Evolutionary conservation across 2,888 invertebrate genomes (phyloP).

Genomic region (Hecatera dysodea): DNA sequence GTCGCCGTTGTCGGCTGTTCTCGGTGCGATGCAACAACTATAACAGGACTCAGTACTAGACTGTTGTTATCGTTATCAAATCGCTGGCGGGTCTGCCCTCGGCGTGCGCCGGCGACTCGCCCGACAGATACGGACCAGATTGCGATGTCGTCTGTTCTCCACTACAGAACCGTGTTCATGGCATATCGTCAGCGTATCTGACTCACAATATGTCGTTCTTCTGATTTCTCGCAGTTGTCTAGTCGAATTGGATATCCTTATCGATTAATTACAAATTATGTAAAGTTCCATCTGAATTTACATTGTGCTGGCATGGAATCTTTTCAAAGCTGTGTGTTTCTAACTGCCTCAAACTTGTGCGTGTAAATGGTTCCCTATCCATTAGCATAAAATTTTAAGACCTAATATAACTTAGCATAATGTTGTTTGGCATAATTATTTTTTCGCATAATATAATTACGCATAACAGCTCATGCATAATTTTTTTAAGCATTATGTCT

Average conservation of each 20-base stretch:
- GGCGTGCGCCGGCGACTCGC: neutral
- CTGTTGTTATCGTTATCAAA: constrained; percentile 12
- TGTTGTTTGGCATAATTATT: no score
- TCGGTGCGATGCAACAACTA: constrained; percentile 1
- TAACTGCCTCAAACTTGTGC: neutral
- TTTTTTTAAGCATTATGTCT: no score
- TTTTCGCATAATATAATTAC: no score
- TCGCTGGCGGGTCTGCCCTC: constrained; percentile 1
- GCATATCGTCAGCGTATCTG: constrained; percentile 28
- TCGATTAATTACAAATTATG: constrained; percentile 6
- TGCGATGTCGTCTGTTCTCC: constrained; percentile 14
- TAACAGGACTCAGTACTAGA: constrained; percentile 15
- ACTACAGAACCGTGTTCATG: constrained; percentile 9
- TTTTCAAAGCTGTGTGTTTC: neutral
- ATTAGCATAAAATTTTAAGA: no score
- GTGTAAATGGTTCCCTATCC: no score
- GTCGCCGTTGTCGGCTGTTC: constrained; percentile 10
- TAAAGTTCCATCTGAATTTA: constrained; percentile 14
- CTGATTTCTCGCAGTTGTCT: constrained; percentile 42
- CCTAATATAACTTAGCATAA: no score
- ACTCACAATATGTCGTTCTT: constrained; percentile 29
- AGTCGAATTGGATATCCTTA: constrained; percentile 29
- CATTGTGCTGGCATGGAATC: neutral
- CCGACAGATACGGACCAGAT: constrained; percentile 8
- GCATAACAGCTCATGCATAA: no score